phyloP scores from a whole-genome alignment of 2,797 vertebrate species.

The Megaceryle alcyon region DNA sequence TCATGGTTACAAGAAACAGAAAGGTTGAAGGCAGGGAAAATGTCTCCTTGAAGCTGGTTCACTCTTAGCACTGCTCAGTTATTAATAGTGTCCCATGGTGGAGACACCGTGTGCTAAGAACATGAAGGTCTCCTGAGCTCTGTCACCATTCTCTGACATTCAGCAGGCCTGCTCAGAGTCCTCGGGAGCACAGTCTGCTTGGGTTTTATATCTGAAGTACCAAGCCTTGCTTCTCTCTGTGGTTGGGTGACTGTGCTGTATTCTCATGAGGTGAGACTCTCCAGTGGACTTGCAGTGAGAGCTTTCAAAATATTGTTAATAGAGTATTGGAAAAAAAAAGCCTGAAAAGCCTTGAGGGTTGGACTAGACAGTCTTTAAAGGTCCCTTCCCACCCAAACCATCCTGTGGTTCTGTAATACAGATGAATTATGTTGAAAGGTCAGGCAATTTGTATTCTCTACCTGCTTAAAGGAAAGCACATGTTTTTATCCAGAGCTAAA shows the following conservation, averaged over 20 bases:
- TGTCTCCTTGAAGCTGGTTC: not conserved
- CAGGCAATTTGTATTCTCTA: not conserved
- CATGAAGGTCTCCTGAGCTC: not conserved
- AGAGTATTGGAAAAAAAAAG: not conserved
- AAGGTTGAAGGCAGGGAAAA: slow-evolving; percentile 17
- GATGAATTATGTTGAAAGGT: not conserved
- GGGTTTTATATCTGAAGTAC: not conserved
- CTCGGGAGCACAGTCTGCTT: not conserved
- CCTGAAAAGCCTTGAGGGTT: not conserved
- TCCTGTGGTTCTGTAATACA: not conserved
- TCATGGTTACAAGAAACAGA: not conserved
- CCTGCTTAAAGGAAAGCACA: not conserved
- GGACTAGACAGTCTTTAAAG: not conserved
- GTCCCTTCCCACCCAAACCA: not conserved
- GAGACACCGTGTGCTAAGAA: not conserved
- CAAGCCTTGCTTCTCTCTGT: not conserved
- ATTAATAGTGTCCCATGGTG: accelerated
- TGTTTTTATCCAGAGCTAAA: not conserved
- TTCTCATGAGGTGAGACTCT: not conserved
- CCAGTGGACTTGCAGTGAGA: not conserved
- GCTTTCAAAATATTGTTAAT: not conserved
- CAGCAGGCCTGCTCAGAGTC: not conserved
- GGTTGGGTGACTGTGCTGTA: not conserved
- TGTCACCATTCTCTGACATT: not conserved
- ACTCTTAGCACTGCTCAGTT: not conserved